Conservation (phyloP, 2,797 vertebrate species). For the Schizopygopsis pylzovi region DNA sequence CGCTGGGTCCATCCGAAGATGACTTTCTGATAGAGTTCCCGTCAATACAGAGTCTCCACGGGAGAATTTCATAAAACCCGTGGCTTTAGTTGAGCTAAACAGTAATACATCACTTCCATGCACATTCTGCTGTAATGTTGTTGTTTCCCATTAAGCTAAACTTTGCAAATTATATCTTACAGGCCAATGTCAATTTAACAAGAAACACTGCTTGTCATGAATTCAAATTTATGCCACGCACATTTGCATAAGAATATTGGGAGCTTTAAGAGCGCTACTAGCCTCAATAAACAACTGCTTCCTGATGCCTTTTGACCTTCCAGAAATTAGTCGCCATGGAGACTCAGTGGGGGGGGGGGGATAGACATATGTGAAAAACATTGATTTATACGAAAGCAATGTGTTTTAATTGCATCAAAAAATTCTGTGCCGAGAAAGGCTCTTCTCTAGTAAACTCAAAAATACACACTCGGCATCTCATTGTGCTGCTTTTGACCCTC, state of each 20-base stretch:
- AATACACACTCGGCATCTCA: background rate
- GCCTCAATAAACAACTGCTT: slow-evolving; percentile 50
- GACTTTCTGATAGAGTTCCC: slow-evolving; percentile 36
- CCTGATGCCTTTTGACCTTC: slow-evolving; percentile 50
- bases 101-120: slow-evolving; percentile 13
- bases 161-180: slow-evolving; percentile 35
- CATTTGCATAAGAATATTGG: slow-evolving; percentile 57
- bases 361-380: slow-evolving; percentile 35
- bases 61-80: background rate
- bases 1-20: slow-evolving; percentile 14
- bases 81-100: background rate
- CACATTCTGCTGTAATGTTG: background rate
- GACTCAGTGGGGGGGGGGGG: slow-evolving; percentile 18
- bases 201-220: slow-evolving; percentile 26
- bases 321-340: slow-evolving; percentile 46
- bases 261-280: slow-evolving; percentile 45
- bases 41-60: background rate
- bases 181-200: slow-evolving; percentile 53
- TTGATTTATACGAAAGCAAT: slow-evolving; percentile 38
- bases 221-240: slow-evolving; percentile 52
- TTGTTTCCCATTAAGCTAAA: slow-evolving; percentile 23
- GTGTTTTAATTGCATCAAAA: slow-evolving; percentile 30
- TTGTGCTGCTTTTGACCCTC: background rate
- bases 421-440: background rate
- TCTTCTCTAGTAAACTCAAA: background rate